These are phyloP conservation scores for Psammodynastes pulverulentus DNA, from an alignment of 2,113 vertebrate species.

Conservation along the genomic window DNA sequence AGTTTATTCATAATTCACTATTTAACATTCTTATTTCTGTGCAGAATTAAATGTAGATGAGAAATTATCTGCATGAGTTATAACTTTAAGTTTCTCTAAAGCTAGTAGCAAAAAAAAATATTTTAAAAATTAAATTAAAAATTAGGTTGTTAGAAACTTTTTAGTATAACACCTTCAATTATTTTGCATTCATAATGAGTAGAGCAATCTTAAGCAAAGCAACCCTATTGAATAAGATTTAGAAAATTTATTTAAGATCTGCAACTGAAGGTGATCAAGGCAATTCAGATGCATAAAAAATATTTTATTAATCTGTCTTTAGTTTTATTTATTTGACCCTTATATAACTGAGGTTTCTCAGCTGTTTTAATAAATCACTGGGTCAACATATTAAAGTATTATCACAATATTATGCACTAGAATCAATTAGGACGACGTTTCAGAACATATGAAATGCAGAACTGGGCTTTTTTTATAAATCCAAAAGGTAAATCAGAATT, in stretches of 20 bases:
- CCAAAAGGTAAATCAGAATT: constrained; percentile 16
- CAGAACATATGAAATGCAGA: not conserved
- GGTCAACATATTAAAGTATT: not conserved
- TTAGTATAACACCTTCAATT: not conserved
- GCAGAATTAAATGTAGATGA: not conserved
- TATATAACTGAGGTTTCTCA: not conserved
- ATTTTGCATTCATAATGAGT: not conserved
- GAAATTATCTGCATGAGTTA: not conserved
- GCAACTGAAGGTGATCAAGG: not conserved
- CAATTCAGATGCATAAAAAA: not conserved
- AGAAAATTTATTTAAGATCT: not conserved
- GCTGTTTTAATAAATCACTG: not conserved
- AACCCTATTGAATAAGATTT: not conserved
- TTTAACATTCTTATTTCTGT: not conserved
- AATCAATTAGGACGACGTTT: not conserved
- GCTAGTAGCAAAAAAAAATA: not conserved
- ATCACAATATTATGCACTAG: not conserved
- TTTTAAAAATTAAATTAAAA: not conserved
- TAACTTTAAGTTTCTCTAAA: not conserved
- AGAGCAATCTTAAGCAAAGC: not conserved
- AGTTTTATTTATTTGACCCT: not conserved
- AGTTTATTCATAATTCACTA: not conserved
- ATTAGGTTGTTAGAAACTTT: constrained; percentile 6
- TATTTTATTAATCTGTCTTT: not conserved
- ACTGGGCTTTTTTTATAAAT: not conserved